Base-by-base conservation (phyloP, 2,797 vertebrate genomes). In the Tadarida brasiliensis region DNA sequence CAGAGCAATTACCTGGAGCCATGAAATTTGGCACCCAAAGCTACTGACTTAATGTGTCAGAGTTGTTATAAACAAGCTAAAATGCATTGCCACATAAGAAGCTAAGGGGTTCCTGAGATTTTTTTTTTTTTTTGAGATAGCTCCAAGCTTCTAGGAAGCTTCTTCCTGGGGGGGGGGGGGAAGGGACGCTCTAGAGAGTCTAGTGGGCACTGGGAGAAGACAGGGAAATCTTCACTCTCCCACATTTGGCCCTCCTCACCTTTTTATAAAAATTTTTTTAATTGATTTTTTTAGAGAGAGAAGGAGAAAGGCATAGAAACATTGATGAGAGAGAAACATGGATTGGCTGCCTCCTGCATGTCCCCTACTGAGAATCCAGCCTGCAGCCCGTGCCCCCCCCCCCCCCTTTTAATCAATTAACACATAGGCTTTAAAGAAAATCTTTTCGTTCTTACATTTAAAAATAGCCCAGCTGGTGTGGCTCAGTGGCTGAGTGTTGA, bases 361-460 rank as follows among this genome's bases (percentile, higher is more conserved):
- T 44, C 39, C 7, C 5, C 39, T 44, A 44, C 39, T 44, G 7
- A 7, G 7, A 44, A 44, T 44, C 39, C 5, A 44, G 39, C 39
- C 39, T 44, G 39, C 39, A 44, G 7, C 39, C 39, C 39, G 39
- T 44, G 39, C 5, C 39, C 39, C 39, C 7, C 5, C 39, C 39
- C 39, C 7, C 39, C 15, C 33, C 47, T 78, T 93, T 82, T 73
- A 71, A 83, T 49, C 65, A 26, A 49, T 20, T 30, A 80, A 71
- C 59, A 28, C 11, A 78, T 26, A 44, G 22, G 17, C 73, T 89
- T 80, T 86, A 54, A 87, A 83, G 19, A 84, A 93, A 87, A 67
- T 20, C 7, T 47, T 26, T 90, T 83, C n/a, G 74, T 68, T 76
- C 51, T 87, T 73, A 94, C 2, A 78, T 83, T 92, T 94, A 59